Conservation (phyloP, 2,797 vertebrate species). For the Ibycter americanus region DNA sequence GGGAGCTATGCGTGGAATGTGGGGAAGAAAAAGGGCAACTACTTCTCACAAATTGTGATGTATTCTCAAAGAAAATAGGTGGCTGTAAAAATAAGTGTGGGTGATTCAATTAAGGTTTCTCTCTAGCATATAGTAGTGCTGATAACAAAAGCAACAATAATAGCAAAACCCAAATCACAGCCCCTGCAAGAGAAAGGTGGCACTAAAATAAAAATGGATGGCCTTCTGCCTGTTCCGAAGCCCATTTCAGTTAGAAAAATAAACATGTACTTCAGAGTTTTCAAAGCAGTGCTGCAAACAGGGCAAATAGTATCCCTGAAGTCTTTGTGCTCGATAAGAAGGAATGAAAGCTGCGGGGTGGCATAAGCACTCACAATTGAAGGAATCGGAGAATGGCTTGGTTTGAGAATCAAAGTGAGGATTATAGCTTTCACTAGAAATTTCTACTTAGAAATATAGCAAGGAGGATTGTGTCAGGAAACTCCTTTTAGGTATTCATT, state of each 20-base stretch:
- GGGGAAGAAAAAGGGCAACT: not conserved
- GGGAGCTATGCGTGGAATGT: not conserved
- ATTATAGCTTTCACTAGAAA: not conserved
- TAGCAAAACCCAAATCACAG: not conserved
- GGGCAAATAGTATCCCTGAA: not conserved
- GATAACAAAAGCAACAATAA: not conserved
- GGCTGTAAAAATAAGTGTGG: not conserved
- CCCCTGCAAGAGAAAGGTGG: not conserved
- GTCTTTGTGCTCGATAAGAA: not conserved
- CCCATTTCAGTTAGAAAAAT: not conserved
- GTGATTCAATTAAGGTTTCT: not conserved
- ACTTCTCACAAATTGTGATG: not conserved
- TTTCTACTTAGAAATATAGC: not conserved
- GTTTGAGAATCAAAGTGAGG: not conserved
- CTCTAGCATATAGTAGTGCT: not conserved
- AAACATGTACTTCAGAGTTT: not conserved
- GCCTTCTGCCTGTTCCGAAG: not conserved
- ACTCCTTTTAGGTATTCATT: not conserved
- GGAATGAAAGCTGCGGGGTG: not conserved
- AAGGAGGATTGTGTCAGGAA: not conserved
- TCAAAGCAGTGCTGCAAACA: not conserved
- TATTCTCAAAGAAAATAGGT: not conserved
- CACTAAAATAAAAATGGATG: not conserved
- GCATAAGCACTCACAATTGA: not conserved
- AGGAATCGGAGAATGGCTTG: not conserved